Conservation (phyloP, 37 sponge, comb jelly and placozoan species). For the Tethya wilhelma region DNA sequence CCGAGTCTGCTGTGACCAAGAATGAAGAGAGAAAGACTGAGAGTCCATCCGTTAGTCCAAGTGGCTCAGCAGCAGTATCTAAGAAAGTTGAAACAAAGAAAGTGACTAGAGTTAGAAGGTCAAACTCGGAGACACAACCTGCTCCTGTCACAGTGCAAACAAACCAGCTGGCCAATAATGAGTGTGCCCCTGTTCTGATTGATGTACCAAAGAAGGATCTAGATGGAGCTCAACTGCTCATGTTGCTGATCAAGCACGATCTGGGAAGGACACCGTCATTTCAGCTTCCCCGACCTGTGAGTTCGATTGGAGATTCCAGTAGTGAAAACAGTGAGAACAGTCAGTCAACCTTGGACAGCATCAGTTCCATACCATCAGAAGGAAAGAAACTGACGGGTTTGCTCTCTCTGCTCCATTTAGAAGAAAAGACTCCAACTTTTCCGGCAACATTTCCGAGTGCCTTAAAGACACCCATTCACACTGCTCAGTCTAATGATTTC, state of each 20-base stretch:
- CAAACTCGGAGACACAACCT: not conserved
- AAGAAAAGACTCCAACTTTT: not conserved
- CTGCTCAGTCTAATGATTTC: not conserved
- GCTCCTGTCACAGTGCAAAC: not conserved
- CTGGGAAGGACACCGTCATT: conserved; percentile 7
- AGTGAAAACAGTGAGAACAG: too few relatives aligned
- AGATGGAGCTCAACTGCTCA: conserved; percentile 23
- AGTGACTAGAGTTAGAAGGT: not conserved
- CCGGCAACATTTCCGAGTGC: not conserved
- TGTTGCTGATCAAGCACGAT: conserved; percentile 27
- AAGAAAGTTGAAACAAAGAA: too few relatives aligned
- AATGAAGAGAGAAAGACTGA: not conserved
- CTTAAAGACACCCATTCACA: not conserved
- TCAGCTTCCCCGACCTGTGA: too few relatives aligned
- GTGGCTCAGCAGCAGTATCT: not conserved
- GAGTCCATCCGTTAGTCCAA: not conserved
- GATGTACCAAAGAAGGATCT: conserved; percentile 13
- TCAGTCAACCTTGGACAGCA: too few relatives aligned
- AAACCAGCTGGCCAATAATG: not conserved
- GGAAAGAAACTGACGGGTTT: conserved; percentile 28
- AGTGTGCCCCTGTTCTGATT: not conserved
- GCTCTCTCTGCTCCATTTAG: conserved; percentile 37
- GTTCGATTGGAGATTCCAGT: not conserved
- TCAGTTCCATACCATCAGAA: not conserved
- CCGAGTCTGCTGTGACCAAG: not conserved